Evolutionary conservation across 2,113 vertebrate genomes (phyloP).

Genomic region (Ictalurus furcatus): DNA sequence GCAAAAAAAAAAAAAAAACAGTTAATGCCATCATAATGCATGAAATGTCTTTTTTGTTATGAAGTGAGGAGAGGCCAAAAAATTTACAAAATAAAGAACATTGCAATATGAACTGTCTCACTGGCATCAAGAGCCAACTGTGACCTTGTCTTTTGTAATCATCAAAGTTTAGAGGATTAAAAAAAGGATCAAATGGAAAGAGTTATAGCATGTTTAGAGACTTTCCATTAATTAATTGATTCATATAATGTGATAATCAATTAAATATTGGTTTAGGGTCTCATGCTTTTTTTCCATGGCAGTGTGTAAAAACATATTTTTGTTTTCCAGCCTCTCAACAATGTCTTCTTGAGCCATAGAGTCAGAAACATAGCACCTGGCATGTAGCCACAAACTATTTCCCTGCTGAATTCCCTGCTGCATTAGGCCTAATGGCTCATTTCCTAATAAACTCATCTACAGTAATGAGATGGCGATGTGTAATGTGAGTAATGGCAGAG

Average conservation of each 20-base stretch:
- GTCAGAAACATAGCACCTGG: constrained; percentile 73
- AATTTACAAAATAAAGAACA: background rate
- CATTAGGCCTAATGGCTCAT: constrained; percentile 72
- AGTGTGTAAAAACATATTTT: constrained; percentile 12
- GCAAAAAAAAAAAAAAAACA: background rate
- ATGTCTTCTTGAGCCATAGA: constrained; percentile 66
- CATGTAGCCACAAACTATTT: constrained; percentile 71
- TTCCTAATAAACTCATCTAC: constrained; percentile 67
- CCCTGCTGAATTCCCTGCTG: constrained; percentile 65
- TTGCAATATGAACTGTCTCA: background rate
- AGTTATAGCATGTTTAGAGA: background rate
- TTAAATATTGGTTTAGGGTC: background rate
- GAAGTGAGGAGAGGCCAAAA: background rate
- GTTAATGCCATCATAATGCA: background rate
- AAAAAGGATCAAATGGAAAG: background rate
- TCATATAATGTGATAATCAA: background rate
- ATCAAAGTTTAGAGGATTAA: background rate
- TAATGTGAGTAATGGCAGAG: constrained; percentile 41
- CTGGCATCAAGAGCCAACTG: background rate
- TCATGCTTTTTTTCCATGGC: background rate
- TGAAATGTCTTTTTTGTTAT: background rate
- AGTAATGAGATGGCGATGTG: constrained; percentile 49
- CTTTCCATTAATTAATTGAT: background rate
- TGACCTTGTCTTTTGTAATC: background rate
- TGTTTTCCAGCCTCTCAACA: constrained; percentile 43